phyloP scores from a whole-genome alignment of 1,140 invertebrate genomes.

The Drosophila baimaii region DNA sequence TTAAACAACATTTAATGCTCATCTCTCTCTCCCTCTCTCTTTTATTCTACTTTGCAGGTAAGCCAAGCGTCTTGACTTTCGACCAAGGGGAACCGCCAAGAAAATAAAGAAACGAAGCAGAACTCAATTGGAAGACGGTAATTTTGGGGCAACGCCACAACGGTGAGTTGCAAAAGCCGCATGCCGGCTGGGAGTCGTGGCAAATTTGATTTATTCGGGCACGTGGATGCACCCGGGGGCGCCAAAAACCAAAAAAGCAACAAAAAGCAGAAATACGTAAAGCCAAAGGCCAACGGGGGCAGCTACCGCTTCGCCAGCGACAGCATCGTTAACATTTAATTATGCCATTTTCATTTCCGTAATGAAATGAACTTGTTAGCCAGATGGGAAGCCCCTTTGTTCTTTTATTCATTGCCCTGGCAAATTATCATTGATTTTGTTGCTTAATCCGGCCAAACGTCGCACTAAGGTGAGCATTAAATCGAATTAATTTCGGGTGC shows the following conservation, averaged over 20 bases:
- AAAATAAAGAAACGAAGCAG: not conserved
- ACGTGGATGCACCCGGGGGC: conserved; percentile 56
- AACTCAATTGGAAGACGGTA: conserved; percentile 36
- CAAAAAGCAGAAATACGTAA: not conserved
- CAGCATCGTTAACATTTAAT: conserved; percentile 77
- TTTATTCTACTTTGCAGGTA: conserved; percentile 58
- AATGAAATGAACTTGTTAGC: conserved; percentile 75
- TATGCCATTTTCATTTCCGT: conserved; percentile 67
- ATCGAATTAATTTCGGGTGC: conserved; percentile 77
- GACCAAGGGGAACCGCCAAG: not conserved
- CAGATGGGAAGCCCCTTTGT: conserved; percentile 45
- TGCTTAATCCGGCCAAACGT: conserved; percentile 63
- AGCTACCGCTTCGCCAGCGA: conserved; percentile 17
- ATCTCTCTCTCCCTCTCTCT: conserved; percentile 22
- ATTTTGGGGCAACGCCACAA: conserved; percentile 18
- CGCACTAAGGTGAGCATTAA: conserved; percentile 60
- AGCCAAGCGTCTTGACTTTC: conserved; percentile 26
- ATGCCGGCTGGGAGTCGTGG: conserved; percentile 22
- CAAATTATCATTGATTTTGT: conserved; percentile 77
- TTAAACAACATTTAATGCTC: conserved; percentile 69
- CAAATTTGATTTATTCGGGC: conserved; percentile 57
- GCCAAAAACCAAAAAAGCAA: conserved; percentile 9
- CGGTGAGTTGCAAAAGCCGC: conserved; percentile 48
- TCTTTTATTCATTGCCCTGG: conserved; percentile 49
- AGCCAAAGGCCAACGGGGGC: conserved; percentile 5